Evolutionary conservation across 2,113 vertebrate genomes (phyloP), one percentile per base, ranked within the genome.

Genomic region (Seriola rivoliana): DNA sequence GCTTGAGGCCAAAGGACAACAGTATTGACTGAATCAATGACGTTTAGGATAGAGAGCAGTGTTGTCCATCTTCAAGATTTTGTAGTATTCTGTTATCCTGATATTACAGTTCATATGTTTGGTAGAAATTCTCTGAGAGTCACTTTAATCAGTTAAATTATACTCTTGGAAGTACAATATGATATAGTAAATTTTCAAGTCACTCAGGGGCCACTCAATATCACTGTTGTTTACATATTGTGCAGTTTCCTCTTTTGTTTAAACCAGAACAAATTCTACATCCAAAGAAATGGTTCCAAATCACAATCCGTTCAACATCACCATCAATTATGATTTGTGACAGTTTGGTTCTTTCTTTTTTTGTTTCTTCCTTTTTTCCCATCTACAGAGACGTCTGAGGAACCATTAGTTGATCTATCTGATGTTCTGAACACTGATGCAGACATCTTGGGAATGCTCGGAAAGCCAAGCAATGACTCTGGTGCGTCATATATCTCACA

Each of bases 361-460:
- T 89, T 87, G 85, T 42, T 77, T 82, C 38, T 77, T 54, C 58
- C 68, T 82, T 77, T 91, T 17, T 12, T 68, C 5, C 88, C 84
- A 86, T 91, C 29, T 74, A 48, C 94, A 99, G 98, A 96, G 91
- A 91, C 95, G 57, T 90, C 95, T 9, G 97, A 97, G 0, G 98
- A 99, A 85, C 97, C 97, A 78, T 95, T 99, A 91, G 97, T 97
- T 87, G 97, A 98, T 91, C 97, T 99, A 85, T 96, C 97, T 80
- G 97, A 98, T 93, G 98, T 98, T 87, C 94, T 99, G 90, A 99
- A 97, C 92, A 97, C 96, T 77, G 98, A 99, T 57, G 97, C 97
- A 90, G 98, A 99, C 94, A 97, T 99, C 93, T 96, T 99, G 93
- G 98, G 97, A 91, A 98, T 99, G 88, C 96, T 99, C 92, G 96